Evolutionary conservation across 2,797 vertebrate species (phyloP).

Genomic region (Pipistrellus kuhlii): DNA sequence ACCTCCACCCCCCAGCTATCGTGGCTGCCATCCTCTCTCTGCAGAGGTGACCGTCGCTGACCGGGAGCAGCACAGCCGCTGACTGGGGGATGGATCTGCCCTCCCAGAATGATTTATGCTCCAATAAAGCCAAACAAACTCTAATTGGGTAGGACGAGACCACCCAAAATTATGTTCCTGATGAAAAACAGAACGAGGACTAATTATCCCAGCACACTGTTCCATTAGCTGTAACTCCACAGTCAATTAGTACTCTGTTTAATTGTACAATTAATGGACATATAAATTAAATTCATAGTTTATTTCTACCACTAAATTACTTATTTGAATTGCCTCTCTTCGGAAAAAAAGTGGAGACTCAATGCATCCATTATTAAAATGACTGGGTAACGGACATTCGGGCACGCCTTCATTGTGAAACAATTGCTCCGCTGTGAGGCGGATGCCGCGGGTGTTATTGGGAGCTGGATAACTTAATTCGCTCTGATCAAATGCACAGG

Average conservation of each 20-base stretch:
- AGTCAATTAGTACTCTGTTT: constrained; percentile 81
- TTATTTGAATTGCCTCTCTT: constrained; percentile 81
- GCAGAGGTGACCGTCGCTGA: neutral
- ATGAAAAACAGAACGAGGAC: constrained; percentile 74
- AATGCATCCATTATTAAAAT: constrained; percentile 75
- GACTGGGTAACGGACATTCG: constrained; percentile 41
- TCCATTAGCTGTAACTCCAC: constrained; percentile 81
- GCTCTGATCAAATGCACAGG: constrained; percentile 56
- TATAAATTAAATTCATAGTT: constrained; percentile 84
- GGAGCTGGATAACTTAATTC: constrained; percentile 61
- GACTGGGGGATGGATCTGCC: constrained; percentile 14
- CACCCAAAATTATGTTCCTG: constrained; percentile 73
- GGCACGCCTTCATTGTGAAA: constrained; percentile 75
- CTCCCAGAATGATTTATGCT: constrained; percentile 69
- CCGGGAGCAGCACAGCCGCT: neutral
- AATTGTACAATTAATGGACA: constrained; percentile 85
- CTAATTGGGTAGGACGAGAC: constrained; percentile 73
- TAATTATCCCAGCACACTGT: constrained; percentile 77
- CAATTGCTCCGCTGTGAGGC: constrained; percentile 60
- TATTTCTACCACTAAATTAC: constrained; percentile 82
- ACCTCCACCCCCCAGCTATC: rapidly evolving
- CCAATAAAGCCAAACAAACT: constrained; percentile 78
- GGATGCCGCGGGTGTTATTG: constrained; percentile 29
- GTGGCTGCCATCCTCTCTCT: constrained; percentile 10
- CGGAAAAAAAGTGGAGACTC: constrained; percentile 51